These are phyloP conservation scores for Lacanobia oleracea DNA, from an alignment of 2,888 invertebrate genomes.

Conservation along the genomic window DNA sequence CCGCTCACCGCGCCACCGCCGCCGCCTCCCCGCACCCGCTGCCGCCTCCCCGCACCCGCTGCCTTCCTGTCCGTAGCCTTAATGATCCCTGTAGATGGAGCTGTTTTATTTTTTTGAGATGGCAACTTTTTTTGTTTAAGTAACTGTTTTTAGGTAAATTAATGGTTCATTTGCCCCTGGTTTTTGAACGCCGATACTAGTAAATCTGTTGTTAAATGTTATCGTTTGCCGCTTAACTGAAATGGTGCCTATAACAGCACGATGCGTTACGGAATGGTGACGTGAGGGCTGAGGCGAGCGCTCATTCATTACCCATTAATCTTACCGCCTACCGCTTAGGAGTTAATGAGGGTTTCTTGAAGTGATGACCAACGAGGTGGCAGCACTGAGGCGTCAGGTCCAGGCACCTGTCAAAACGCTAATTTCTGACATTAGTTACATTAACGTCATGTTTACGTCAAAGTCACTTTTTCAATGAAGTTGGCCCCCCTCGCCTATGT, in stretches of 20 bases:
- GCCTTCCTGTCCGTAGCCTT: background rate
- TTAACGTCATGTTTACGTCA: too few species aligned
- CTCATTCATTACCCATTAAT: background rate
- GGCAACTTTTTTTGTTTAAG: background rate
- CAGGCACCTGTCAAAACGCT: too few species aligned
- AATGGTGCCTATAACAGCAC: background rate
- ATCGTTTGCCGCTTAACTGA: background rate
- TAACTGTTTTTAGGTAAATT: background rate
- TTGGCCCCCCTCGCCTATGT: too few species aligned
- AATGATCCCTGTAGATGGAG: slow-evolving; percentile 49
- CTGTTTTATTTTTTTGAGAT: slow-evolving; percentile 19
- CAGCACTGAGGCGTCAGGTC: too few species aligned
- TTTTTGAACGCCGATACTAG: background rate
- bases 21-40: too few species aligned
- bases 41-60: too few species aligned
- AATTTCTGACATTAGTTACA: too few species aligned
- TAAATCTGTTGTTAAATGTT: background rate
- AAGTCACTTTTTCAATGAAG: too few species aligned
- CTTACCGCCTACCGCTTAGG: too few species aligned
- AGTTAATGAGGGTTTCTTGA: too few species aligned
- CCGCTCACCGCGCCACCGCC: too few species aligned
- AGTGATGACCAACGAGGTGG: too few species aligned
- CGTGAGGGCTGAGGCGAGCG: background rate
- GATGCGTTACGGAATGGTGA: background rate
- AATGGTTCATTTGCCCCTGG: background rate